phyloP scores from a whole-genome alignment of 1,140 invertebrate species.

The Coelopa frigida region DNA sequence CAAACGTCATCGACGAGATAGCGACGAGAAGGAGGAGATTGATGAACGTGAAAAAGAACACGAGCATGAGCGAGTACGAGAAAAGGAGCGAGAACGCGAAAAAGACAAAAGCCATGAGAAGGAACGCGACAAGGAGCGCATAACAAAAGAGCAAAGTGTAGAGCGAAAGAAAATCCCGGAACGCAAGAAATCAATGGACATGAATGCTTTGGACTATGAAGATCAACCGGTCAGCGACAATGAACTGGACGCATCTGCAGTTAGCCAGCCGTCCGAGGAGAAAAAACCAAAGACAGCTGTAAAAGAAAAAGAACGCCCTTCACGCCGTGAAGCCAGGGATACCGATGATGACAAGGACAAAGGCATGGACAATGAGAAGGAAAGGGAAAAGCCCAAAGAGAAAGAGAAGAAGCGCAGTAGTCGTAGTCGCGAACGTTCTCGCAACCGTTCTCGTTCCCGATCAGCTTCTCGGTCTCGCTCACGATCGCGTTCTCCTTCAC shows the following conservation, averaged over 20 bases:
- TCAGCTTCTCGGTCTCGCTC: conserved; percentile 15
- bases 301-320: conserved; percentile 9
- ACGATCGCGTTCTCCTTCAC: conserved; percentile 4
- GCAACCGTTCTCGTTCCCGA: conserved; percentile 8
- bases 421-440: conserved; percentile 7
- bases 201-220: conserved; percentile 42
- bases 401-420: conserved; percentile 2
- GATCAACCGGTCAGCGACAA: conserved; percentile 35
- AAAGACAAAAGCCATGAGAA: conserved; percentile 15
- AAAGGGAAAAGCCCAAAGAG: conserved; percentile 1
- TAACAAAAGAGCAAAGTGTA: conserved; percentile 15
- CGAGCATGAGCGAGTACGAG: conserved; percentile 15
- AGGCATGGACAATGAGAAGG: conserved; percentile 1
- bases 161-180: conserved; percentile 16
- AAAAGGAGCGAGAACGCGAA: conserved; percentile 8
- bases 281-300: neutral
- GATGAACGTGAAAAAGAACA: conserved; percentile 7
- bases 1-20: neutral
- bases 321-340: neutral
- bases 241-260: neutral
- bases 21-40: neutral
- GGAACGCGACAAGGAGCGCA: conserved; percentile 15
- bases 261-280: conserved; percentile 6
- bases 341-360: conserved; percentile 8
- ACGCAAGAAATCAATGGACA: conserved; percentile 33